Base-by-base conservation (phyloP, 2,113 vertebrate species). In the Epinephelus lanceolatus region DNA sequence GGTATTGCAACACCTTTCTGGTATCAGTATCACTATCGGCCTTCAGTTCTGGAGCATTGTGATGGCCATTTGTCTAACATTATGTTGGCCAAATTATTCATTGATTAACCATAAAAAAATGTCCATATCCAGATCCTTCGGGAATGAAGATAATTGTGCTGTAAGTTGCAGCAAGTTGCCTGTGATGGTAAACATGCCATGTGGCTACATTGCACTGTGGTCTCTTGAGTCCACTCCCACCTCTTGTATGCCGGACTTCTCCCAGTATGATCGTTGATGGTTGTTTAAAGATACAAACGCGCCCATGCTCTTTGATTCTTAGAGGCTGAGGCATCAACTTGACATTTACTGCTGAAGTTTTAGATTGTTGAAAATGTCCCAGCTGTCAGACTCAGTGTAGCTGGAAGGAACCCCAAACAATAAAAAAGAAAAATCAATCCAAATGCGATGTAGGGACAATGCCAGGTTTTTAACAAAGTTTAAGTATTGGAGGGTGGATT, bases 321-420 rank as follows among this genome's bases (percentile, higher is more conserved):
- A 67, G 42, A 7, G 21, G 18, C 71, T 11, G 65, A 60, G 53
- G 71, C 80, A 15, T 61, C 25, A 27, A 19, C 75, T 53, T 49
- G 75, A 89, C 77, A 80, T 87, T 77, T 79, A 60, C 76, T 2
- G 60, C 57, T 63, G 76, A 81, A 70, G 63, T 71, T 80, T 75
- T 17, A 33, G n/a, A 65, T 80, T 25, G 37, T 51, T 10, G 7
- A 59, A 78, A 47, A 71, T 84, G 25, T 72, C 42, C 53, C 21
- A 1, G 73, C 66, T 79, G 56, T 77, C 80, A 75, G 60, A 69
- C 51, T 74, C 45, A 3, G 25, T 42, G 18, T 49, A 37, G 47
- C 25, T 52, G 47, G 47, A 52, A 68, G 45, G 4, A 49, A 12
- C 42, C 12, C 2, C 10, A 18, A 30, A 21, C 25, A 63, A 63